These are phyloP conservation scores for Listronotus bonariensis DNA, from an alignment of 1,140 invertebrate genomes.

Conservation along the genomic window DNA sequence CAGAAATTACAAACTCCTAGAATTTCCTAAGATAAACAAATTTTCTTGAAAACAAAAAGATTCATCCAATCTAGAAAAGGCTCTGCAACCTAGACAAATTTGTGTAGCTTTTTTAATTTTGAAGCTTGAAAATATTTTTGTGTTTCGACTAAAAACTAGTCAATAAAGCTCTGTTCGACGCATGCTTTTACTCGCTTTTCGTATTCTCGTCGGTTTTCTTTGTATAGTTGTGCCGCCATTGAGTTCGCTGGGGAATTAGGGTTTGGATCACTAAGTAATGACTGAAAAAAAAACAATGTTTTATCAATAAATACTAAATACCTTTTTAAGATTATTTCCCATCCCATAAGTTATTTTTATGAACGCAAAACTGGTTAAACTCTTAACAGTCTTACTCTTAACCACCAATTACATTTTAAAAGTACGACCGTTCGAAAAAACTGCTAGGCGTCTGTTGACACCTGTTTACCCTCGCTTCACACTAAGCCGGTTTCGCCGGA, in stretches of 20 bases:
- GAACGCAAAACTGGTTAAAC: no score
- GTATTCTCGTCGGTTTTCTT: slow-evolving; percentile 93
- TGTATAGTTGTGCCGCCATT: slow-evolving; percentile 94
- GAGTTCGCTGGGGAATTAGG: slow-evolving; percentile 96
- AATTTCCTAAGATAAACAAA: slow-evolving; percentile 23
- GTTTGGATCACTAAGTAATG: slow-evolving; percentile 93
- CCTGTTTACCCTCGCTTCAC: no score
- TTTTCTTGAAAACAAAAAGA: slow-evolving; percentile 15
- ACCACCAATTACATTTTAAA: no score
- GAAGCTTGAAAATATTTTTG: slow-evolving; percentile 33
- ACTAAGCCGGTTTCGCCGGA: no score
- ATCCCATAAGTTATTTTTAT: no score
- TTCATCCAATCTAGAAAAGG: slow-evolving; percentile 24
- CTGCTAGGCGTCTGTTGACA: no score
- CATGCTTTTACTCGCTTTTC: slow-evolving; percentile 96
- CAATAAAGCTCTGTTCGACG: slow-evolving; percentile 94
- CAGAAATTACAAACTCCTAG: slow-evolving; percentile 27
- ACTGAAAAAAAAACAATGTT: slow-evolving; percentile 67
- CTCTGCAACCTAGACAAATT: slow-evolving; percentile 36
- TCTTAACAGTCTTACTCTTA: no score
- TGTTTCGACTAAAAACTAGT: slow-evolving; percentile 65
- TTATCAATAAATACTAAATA: background rate
- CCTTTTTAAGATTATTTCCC: no score
- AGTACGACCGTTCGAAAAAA: no score
- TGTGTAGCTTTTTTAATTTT: slow-evolving; percentile 36